phyloP scores from a whole-genome alignment of 37 sponge, comb jelly and placozoan genomes.

The Aplysina aerophoba region DNA sequence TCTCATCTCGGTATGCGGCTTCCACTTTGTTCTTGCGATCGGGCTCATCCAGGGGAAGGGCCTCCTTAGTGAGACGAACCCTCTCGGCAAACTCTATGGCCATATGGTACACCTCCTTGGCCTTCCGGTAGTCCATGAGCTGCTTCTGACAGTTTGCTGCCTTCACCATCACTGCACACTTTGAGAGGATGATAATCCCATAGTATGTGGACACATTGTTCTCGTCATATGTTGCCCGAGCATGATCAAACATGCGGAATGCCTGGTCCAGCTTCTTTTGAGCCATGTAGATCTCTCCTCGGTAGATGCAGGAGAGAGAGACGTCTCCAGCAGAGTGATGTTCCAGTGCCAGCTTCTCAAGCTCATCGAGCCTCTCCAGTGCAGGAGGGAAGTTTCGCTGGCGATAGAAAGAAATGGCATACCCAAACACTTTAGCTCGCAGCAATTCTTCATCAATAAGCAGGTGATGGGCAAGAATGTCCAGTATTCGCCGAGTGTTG shows the following conservation, averaged over 20 bases:
- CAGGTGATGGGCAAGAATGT: background rate
- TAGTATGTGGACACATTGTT: conserved; percentile 34
- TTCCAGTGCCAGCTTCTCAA: conserved; percentile 19
- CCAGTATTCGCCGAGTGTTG: background rate
- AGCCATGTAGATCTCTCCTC: conserved; percentile 55
- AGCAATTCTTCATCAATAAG: background rate
- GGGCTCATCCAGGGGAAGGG: background rate
- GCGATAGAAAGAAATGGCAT: conserved; percentile 35
- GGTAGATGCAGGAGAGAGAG: conserved; percentile 50
- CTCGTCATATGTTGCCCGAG: conserved; percentile 14
- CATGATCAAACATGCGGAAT: conserved; percentile 34
- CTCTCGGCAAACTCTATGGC: conserved; percentile 2
- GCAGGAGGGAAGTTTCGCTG: background rate
- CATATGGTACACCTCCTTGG: conserved; percentile 14
- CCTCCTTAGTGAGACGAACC: background rate
- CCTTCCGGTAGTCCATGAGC: background rate
- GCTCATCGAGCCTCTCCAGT: conserved; percentile 17
- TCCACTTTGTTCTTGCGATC: background rate
- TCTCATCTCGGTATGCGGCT: conserved; percentile 23
- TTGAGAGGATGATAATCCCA: conserved; percentile 35
- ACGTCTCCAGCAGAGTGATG: conserved; percentile 35
- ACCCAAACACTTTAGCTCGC: conserved; percentile 30
- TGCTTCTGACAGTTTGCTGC: conserved; percentile 24
- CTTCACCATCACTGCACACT: conserved; percentile 35
- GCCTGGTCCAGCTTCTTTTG: conserved; percentile 36